Conservation (phyloP, 1,140 invertebrate species). For the Chrysopa pallens region DNA sequence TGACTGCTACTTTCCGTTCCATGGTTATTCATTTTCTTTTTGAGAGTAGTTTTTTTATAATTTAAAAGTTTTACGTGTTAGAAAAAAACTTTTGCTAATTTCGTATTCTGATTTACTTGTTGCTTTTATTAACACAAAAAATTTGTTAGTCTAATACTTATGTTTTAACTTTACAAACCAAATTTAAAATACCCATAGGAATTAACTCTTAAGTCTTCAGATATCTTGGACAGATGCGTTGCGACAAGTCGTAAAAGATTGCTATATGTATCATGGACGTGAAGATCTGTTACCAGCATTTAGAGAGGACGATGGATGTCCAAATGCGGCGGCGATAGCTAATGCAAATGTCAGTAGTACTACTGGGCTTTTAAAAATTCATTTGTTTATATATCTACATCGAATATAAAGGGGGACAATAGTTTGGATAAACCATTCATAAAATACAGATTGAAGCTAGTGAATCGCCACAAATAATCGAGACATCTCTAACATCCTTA, state of each 20-base stretch:
- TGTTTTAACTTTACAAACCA: too few relatives aligned
- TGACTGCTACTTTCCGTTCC: too few relatives aligned
- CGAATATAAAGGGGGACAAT: constrained; percentile 23
- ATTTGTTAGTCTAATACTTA: too few relatives aligned
- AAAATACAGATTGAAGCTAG: constrained; percentile 29
- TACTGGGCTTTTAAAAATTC: constrained; percentile 43
- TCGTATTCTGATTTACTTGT: too few relatives aligned
- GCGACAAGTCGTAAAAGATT: constrained; percentile 87
- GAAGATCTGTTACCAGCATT: constrained; percentile 84
- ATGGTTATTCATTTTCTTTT: too few relatives aligned
- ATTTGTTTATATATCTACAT: constrained; percentile 31
- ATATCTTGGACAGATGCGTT: constrained; percentile 91
- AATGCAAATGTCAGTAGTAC: constrained; percentile 23
- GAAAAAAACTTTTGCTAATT: too few relatives aligned
- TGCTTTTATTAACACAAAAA: too few relatives aligned
- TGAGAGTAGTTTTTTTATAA: too few relatives aligned
- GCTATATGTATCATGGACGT: constrained; percentile 87
- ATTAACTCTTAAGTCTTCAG: too few relatives aligned
- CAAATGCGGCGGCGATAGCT: constrained; percentile 18
- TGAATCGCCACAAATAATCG: constrained; percentile 27
- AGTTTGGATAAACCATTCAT: constrained; percentile 22
- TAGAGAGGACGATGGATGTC: constrained; percentile 66
- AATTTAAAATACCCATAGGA: too few relatives aligned
- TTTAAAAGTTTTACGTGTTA: too few relatives aligned
- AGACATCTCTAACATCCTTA: too few relatives aligned